Conservation (phyloP, 2,797 vertebrate species). For the Acanthurus lineatus region DNA sequence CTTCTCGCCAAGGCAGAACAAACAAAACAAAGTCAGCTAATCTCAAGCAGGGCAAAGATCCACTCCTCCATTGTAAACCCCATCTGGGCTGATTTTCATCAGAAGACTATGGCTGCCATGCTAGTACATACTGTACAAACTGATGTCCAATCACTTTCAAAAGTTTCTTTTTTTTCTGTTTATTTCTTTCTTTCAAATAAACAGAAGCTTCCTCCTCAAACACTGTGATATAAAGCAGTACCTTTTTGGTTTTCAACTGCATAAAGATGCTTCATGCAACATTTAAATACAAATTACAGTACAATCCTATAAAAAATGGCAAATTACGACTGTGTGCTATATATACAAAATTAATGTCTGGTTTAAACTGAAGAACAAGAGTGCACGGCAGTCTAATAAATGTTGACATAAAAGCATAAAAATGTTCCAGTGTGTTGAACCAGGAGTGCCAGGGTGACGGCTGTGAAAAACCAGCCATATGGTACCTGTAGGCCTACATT, state of each 20-base stretch:
- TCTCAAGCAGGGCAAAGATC: constrained; percentile 38
- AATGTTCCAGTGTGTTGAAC: too few species aligned
- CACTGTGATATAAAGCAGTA: neutral
- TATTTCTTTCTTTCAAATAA: neutral
- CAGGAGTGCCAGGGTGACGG: too few species aligned
- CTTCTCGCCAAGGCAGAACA: constrained; percentile 37
- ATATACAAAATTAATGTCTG: too few species aligned
- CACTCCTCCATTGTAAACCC: neutral
- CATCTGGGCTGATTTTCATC: constrained; percentile 41
- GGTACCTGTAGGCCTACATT: too few species aligned
- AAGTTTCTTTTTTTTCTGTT: neutral
- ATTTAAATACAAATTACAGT: too few species aligned
- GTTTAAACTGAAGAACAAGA: too few species aligned
- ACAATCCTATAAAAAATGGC: too few species aligned
- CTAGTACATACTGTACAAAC: constrained; percentile 10
- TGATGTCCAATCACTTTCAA: neutral
- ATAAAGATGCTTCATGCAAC: too few species aligned
- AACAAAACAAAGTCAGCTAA: constrained; percentile 51
- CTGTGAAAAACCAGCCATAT: too few species aligned
- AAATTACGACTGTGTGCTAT: too few species aligned
- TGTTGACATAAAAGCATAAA: too few species aligned
- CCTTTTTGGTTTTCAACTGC: neutral
- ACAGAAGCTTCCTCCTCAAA: neutral
- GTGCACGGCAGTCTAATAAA: too few species aligned
- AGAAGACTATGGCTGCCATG: constrained; percentile 32